phyloP scores from a whole-genome alignment of 2,888 invertebrate genomes.

The Cephus spinipes region DNA sequence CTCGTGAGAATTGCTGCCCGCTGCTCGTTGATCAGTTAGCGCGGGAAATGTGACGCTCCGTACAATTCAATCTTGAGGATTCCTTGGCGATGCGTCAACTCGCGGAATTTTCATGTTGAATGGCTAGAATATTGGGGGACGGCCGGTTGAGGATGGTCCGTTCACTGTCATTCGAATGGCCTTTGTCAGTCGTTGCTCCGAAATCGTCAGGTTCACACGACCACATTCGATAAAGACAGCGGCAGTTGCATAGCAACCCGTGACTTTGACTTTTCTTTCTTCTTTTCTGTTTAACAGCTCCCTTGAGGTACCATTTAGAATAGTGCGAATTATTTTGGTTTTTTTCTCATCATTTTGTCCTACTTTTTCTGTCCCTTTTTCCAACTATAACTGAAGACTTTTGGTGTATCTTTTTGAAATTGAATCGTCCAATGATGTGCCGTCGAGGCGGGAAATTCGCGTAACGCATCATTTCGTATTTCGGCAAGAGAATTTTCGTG shows the following conservation, averaged over 20 bases:
- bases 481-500: neutral
- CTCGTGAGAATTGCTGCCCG: neutral
- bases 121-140: neutral
- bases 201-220: neutral
- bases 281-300: neutral
- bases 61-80: neutral
- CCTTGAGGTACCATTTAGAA: neutral
- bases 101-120: neutral
- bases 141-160: neutral
- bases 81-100: neutral
- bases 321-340: neutral
- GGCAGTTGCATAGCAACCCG: neutral
- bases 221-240: neutral
- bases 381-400: neutral
- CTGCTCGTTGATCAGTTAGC: neutral
- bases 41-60: neutral
- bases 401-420: neutral
- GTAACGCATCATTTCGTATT: neutral
- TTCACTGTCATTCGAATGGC: neutral
- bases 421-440: neutral
- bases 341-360: neutral
- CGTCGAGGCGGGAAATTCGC: neutral
- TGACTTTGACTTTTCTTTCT: slow-evolving; percentile 3
- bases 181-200: neutral
- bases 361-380: neutral